These are phyloP conservation scores for Microtus pennsylvanicus DNA, from an alignment of 2,113 vertebrate species.

Conservation along the genomic window DNA sequence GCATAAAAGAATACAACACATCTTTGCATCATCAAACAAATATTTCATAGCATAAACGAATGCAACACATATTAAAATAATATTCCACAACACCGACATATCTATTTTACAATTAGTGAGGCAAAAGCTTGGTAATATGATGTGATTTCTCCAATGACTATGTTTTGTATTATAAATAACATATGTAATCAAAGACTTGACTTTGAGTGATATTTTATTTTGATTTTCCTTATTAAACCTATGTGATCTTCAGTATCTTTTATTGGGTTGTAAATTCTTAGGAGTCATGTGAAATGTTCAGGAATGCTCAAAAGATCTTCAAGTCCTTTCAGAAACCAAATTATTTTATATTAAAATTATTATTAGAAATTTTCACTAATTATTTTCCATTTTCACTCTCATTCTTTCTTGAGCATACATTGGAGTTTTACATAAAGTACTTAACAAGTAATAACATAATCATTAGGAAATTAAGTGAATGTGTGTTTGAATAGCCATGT, in stretches of 20 bases:
- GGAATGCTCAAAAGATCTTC: not conserved
- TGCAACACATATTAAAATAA: too few species aligned
- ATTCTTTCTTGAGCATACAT: not conserved
- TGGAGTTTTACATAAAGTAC: not conserved
- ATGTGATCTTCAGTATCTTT: not conserved
- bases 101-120: not conserved
- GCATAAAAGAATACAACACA: too few species aligned
- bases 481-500: not conserved
- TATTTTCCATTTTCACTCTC: not conserved
- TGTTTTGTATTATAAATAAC: not conserved
- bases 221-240: not conserved
- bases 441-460: not conserved
- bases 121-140: not conserved
- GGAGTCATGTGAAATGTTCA: not conserved
- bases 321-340: not conserved
- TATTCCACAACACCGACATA: not conserved
- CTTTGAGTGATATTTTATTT: slow-evolving; percentile 12
- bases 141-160: not conserved
- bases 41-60: too few species aligned
- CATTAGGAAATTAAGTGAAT: not conserved
- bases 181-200: not conserved
- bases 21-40: too few species aligned
- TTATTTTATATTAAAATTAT: not conserved
- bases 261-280: not conserved
- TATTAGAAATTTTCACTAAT: too few species aligned